Evolutionary conservation across 2,113 vertebrate genomes (phyloP), one percentile per base, ranked within the genome.

Genomic region (Alethe castanea): DNA sequence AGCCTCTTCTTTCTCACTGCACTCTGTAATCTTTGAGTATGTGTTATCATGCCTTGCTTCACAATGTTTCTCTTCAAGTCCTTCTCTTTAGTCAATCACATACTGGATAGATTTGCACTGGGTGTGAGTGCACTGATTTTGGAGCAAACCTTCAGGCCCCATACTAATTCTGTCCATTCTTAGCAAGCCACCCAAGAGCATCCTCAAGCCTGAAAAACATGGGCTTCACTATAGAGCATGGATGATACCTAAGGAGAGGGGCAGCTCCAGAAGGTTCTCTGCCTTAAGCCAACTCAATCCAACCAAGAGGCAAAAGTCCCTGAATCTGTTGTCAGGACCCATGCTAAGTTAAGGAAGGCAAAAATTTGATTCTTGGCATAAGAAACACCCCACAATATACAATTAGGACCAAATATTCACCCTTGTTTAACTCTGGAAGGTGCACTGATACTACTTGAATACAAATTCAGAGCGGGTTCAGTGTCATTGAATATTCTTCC

Each of bases 341-440:
- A 45, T 19, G 23, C 28, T 59, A 69, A 15, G 5, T 11, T 59
- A 76, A 81, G 31, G 26, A 81, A 86, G 35, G 64, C 9, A 89
- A 74, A 73, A 38, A 54, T 66, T 65, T 59, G 6, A 73, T 35
- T 54, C 20, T 53, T 45, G 24, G 19, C 33, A 50, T 48, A 76
- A 76, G 59, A 31, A 2, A 0, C 0, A 1, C 3, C 11, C 17
- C 38, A 53, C 7, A 62, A 24, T 5, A 65, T 23, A 42, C 9
- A 53, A 18, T 56, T 88, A 53, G 56, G 48, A 85, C 20, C 19
- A 83, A 61, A 40, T 20, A 11, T 45, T 76, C 44, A 52, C 29
- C 15, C 33, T 38, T 31, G 25, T 62, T 88, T 60, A 64, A 28
- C 29, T 83, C 54, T 11, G 5, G 8, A 33, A 36, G 36, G 28